Conservation (phyloP, 2,113 vertebrate species). For the Oceanodroma tethys region DNA sequence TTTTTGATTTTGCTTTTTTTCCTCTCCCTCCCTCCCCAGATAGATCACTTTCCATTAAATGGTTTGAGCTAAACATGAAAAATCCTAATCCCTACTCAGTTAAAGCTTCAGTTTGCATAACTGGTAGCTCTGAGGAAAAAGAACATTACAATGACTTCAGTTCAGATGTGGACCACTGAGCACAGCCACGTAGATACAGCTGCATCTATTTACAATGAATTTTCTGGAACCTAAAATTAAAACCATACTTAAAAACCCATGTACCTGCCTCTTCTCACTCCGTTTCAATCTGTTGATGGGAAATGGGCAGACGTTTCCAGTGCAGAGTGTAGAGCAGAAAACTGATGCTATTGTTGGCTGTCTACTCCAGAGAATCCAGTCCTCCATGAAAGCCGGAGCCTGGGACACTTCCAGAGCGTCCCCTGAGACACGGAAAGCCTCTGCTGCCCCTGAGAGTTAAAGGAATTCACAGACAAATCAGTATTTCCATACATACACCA, state of each 20-base stretch:
- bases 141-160: not conserved
- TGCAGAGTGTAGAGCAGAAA: accelerated
- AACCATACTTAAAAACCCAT: accelerated
- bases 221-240: not conserved
- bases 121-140: not conserved
- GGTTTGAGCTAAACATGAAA: not conserved
- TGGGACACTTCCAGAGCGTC: not conserved
- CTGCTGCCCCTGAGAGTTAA: not conserved
- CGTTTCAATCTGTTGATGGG: not conserved
- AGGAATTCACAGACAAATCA: too few relatives aligned
- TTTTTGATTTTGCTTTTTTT: not conserved
- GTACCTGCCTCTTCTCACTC: not conserved
- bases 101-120: not conserved
- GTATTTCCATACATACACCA: not conserved
- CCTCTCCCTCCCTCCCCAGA: not conserved
- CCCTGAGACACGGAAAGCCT: accelerated
- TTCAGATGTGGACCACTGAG: not conserved
- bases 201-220: not conserved
- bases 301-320: not conserved
- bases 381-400: not conserved
- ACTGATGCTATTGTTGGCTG: accelerated
- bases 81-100: not conserved
- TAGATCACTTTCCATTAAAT: not conserved
- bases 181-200: accelerated
- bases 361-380: not conserved